phyloP scores from a whole-genome alignment of 2,797 vertebrate species.

The Lophotriccus pileatus region DNA sequence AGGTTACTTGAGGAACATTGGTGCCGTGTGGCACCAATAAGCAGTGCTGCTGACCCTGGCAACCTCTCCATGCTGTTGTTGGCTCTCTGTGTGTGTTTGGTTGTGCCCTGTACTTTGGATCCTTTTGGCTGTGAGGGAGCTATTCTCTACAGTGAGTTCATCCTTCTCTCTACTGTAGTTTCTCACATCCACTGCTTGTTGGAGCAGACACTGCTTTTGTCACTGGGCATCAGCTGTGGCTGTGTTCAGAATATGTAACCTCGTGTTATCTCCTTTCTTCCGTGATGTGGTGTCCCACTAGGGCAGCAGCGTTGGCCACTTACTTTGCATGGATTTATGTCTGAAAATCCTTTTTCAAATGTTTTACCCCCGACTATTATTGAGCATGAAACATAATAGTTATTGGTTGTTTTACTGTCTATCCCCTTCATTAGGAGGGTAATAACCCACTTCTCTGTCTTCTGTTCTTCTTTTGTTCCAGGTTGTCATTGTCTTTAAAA shows the following conservation, averaged over 20 bases:
- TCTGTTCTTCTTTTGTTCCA: not conserved
- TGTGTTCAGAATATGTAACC: not conserved
- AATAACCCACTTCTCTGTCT: not conserved
- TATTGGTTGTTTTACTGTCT: not conserved
- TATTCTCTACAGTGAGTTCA: not conserved
- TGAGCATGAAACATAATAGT: not conserved
- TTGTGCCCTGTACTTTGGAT: not conserved
- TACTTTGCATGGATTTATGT: not conserved
- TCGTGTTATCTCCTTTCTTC: not conserved
- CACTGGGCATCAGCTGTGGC: not conserved
- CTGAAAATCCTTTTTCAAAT: not conserved
- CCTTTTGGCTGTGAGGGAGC: not conserved
- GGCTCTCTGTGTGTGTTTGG: not conserved
- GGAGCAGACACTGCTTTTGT: not conserved
- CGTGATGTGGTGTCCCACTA: not conserved
- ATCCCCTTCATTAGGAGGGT: not conserved
- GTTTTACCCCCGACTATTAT: not conserved
- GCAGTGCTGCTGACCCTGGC: not conserved
- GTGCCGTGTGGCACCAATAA: not conserved
- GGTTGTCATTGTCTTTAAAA: not conserved
- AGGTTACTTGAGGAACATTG: not conserved
- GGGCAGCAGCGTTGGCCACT: accelerated
- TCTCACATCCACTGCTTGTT: not conserved
- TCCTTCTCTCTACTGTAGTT: not conserved
- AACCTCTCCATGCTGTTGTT: not conserved